Conservation (phyloP, 2,113 vertebrate genomes). For the Myotis yumanensis region DNA sequence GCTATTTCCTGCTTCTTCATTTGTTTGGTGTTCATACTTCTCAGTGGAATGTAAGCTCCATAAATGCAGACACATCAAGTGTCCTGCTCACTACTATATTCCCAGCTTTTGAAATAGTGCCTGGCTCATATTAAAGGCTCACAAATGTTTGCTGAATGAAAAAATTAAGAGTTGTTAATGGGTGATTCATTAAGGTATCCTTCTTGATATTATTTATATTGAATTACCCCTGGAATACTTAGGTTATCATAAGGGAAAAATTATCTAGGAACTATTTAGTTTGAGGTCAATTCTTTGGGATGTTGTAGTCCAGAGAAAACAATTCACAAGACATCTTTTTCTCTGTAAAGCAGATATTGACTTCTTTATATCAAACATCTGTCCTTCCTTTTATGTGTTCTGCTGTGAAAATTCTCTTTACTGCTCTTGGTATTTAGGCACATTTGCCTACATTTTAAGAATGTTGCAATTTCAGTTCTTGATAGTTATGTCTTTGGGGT, state of each 20-base stretch:
- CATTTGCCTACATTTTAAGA: neutral
- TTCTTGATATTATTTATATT: neutral
- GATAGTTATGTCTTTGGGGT: neutral
- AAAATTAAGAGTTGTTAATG: neutral
- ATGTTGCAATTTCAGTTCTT: neutral
- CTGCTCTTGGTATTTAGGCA: neutral
- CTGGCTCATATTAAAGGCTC: neutral
- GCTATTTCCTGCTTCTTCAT: neutral
- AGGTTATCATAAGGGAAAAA: neutral
- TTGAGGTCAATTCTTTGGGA: neutral
- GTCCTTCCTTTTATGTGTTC: neutral
- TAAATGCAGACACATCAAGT: neutral
- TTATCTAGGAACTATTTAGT: neutral
- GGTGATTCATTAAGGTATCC: neutral
- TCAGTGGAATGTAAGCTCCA: neutral
- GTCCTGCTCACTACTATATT: neutral
- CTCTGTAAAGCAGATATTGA: neutral
- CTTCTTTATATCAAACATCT: neutral
- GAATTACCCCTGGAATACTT: neutral
- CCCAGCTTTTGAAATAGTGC: neutral
- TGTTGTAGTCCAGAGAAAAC: neutral
- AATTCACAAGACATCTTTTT: neutral
- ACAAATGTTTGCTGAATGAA: neutral
- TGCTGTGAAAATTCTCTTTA: conserved; percentile 19
- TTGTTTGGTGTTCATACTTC: neutral